phyloP scores from a whole-genome alignment of 2,888 invertebrate species.

The Steinernema hermaphroditum region DNA sequence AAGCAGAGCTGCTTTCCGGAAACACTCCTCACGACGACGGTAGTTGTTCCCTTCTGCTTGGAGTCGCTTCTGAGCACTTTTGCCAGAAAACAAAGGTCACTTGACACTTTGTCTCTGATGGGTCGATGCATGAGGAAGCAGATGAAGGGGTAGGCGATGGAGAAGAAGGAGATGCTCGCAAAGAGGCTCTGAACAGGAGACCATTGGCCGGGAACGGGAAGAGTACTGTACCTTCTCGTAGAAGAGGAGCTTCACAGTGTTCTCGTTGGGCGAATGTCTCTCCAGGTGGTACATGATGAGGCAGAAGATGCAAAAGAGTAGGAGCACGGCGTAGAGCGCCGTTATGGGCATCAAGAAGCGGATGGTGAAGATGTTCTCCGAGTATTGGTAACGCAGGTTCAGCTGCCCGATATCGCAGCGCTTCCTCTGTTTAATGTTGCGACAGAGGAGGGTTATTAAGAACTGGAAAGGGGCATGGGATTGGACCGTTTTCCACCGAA shows the following conservation, averaged over 20 bases:
- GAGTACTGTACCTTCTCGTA: background rate
- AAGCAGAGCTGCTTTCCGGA: constrained; percentile 10
- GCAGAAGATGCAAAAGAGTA: background rate
- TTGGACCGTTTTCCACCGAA: background rate
- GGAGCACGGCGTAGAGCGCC: background rate
- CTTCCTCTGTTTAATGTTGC: background rate
- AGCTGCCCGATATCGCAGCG: constrained; percentile 14
- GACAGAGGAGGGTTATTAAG: background rate
- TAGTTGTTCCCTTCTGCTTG: background rate
- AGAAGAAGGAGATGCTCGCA: background rate
- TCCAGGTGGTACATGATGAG: constrained; percentile 6
- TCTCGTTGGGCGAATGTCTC: background rate
- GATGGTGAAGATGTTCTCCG: constrained; percentile 18
- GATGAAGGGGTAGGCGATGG: background rate
- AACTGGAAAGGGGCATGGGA: background rate
- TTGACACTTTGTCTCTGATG: background rate
- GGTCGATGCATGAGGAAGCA: constrained; percentile 22
- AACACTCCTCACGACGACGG: background rate
- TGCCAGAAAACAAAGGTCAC: background rate
- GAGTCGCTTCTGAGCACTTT: background rate
- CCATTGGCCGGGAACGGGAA: background rate
- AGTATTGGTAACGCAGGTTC: constrained; percentile 22
- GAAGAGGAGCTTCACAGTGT: constrained; percentile 12
- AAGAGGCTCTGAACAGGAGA: background rate
- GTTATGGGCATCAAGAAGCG: constrained; percentile 23